A percentile compares a stretch with the other conserved stretches of the same genome.
Conservation (phyloP, 1,140 invertebrate species). For the Zaprionus ghesquierei region DNA sequence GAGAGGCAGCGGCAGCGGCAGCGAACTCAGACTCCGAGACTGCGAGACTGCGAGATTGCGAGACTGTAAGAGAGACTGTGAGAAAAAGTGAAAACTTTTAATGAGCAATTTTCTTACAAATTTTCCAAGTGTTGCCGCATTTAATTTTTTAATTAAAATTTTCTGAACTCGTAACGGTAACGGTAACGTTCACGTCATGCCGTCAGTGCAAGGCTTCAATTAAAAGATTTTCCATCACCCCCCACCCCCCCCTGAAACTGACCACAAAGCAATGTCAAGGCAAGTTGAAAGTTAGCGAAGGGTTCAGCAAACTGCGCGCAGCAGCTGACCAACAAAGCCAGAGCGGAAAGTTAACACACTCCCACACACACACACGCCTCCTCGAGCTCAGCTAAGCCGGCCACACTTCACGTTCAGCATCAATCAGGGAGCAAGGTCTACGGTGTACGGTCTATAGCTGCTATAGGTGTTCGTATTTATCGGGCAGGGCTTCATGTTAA, state of each 20-base stretch:
- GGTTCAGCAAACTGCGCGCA: constrained; percentile 3
- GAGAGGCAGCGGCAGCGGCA: constrained; percentile 37
- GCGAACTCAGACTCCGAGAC: not conserved
- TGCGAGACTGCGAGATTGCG: constrained; percentile 39
- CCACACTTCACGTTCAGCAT: constrained; percentile 24
- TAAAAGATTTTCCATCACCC: constrained; percentile 30
- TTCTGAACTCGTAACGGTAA: not conserved
- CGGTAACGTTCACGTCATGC: constrained; percentile 16
- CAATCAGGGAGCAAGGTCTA: constrained; percentile 33
- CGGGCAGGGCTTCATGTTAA: constrained; percentile 63
- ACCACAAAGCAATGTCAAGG: constrained; percentile 19
- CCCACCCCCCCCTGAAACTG: no score
- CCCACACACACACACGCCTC: not conserved
- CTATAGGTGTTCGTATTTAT: constrained; percentile 60
- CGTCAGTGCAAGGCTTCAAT: constrained; percentile 38
- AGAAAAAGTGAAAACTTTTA: constrained; percentile 82
- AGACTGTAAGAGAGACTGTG: no score
- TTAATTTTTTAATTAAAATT: constrained; percentile 78
- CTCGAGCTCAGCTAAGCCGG: not conserved
- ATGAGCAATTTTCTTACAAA: constrained; percentile 80
- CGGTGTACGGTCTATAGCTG: constrained; percentile 20
- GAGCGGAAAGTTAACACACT: not conserved
- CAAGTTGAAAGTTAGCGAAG: not conserved
- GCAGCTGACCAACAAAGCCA: constrained; percentile 9
- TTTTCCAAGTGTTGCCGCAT: constrained; percentile 72